These are phyloP conservation scores for Scytalopus superciliaris DNA, from an alignment of 2,113 vertebrate species.

Conservation along the genomic window DNA sequence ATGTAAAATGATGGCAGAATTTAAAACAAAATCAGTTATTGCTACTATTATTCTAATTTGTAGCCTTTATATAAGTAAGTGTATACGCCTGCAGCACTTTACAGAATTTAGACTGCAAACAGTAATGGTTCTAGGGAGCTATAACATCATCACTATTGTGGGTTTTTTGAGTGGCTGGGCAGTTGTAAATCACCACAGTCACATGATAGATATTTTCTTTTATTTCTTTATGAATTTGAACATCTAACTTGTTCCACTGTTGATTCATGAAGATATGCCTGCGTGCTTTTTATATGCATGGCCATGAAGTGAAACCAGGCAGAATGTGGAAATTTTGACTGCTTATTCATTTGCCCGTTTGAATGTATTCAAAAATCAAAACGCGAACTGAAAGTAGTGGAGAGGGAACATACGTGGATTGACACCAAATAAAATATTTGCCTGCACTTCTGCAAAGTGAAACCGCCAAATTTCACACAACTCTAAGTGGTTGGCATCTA, in stretches of 20 bases:
- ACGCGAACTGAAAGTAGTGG: background rate
- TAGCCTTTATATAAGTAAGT: background rate
- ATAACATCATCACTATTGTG: background rate
- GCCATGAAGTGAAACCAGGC: background rate
- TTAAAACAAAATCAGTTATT: background rate
- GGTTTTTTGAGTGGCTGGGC: background rate
- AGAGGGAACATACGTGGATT: background rate
- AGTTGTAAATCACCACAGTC: background rate
- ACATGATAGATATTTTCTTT: background rate
- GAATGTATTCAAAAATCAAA: background rate
- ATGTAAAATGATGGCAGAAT: constrained; percentile 10
- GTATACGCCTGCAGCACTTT: background rate
- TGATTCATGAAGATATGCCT: background rate
- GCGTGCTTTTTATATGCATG: background rate
- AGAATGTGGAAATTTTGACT: constrained; percentile 11
- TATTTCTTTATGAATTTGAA: background rate
- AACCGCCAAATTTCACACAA: background rate
- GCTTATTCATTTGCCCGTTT: background rate
- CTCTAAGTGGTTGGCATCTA: background rate
- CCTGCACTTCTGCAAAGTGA: background rate
- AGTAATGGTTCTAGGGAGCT: background rate
- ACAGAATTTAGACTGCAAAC: background rate
- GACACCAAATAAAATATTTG: constrained; percentile 42
- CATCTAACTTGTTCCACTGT: background rate
- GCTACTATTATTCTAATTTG: background rate